Evolutionary conservation across 2,113 vertebrate species (phyloP), one percentile per base, ranked within the genome.

Genomic region (Dromiciops gliroides): DNA sequence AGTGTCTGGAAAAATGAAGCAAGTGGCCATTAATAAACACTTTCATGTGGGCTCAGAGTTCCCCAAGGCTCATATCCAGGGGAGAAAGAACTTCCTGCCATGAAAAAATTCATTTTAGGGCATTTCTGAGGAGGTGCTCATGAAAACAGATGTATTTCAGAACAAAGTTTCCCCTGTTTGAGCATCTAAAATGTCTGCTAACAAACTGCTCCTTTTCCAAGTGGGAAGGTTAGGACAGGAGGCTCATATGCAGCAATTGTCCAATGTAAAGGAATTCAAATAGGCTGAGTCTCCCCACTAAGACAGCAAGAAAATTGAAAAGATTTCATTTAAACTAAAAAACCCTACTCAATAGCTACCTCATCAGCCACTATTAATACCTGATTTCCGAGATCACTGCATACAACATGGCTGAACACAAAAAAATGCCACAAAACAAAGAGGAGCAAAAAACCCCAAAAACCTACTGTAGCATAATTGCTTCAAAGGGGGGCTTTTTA

Each of bases 1-100:
- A 23, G 99, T 99, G 96, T 99, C 99, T 99, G 97, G 51, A 93
- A 98, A 24, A 67, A 53, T 95, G 91, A 97, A 0, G 31, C 37
- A 75, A 89, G 22, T 23, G 4, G 96, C 91, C 96, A 90, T 92
- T 75, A 96, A 83, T 37, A 28, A 96, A 3, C 50, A 90, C 14
- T 92, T 48, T 94, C 48, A 47, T 25, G 24, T 26, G 19, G 22
- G 67, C 19, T 44, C 6, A 44, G 16, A 83, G 2, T 44, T 8
- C 37, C n/a, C n/a, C 19, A 44, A 83, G 6, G 19, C 67, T n/a
- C 67, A 83, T 22, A 83, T 44, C n/a, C 37, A 83, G n/a, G 67
- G 67, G 67, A 44, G 8, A 44, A 37, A 83, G n/a, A 44, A 83
- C 67, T 44, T 3, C 56, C 56, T 67, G 28, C 6, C n/a, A 67